phyloP scores from a whole-genome alignment of 2,888 invertebrate species.

The Fragum fragum region DNA sequence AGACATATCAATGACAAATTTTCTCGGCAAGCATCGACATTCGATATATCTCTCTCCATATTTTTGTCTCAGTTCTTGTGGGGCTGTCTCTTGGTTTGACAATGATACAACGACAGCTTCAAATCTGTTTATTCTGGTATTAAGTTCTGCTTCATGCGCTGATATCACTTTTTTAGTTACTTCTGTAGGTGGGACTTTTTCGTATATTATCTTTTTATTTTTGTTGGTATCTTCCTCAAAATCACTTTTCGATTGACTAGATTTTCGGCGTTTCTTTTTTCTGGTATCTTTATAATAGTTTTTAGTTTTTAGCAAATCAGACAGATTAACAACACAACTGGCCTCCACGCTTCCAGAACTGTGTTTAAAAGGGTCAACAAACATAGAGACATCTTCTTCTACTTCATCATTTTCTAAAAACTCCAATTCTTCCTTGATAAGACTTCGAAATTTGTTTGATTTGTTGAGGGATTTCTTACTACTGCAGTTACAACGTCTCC shows the following conservation, averaged over 20 bases:
- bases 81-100: constrained; percentile 39
- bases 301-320: background rate
- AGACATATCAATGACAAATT: constrained; percentile 72
- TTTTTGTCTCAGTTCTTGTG: constrained; percentile 38
- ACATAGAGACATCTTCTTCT: background rate
- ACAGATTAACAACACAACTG: background rate
- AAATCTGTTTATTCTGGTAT: background rate
- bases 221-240: background rate
- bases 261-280: background rate
- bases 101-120: constrained; percentile 55
- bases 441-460: background rate
- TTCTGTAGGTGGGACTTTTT: background rate
- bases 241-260: background rate
- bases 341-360: background rate
- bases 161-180: background rate
- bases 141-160: background rate
- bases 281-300: background rate
- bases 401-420: background rate
- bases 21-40: constrained; percentile 71
- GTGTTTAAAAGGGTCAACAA: constrained; percentile 15
- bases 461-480: background rate
- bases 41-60: constrained; percentile 62
- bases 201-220: background rate
- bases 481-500: background rate
- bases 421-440: background rate